Evolutionary conservation across 1,140 invertebrate species (phyloP).

Genomic region (Antheraea mylitta): DNA sequence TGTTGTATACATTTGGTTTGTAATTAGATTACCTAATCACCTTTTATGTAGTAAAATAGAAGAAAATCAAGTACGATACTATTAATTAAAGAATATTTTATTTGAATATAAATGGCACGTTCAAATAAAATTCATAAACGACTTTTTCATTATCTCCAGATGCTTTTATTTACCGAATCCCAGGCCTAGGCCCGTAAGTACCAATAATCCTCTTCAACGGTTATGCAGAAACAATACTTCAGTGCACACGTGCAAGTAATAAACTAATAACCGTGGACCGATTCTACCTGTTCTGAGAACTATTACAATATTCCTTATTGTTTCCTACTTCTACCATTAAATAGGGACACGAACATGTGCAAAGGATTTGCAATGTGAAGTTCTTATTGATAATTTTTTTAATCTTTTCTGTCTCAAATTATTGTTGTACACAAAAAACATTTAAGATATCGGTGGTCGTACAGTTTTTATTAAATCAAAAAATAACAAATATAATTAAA

Average conservation of each 20-base stretch:
- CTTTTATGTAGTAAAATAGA: no score
- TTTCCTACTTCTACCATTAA: constrained; percentile 23
- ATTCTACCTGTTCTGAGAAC: constrained; percentile 52
- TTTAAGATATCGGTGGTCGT: background rate
- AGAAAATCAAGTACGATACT: no score
- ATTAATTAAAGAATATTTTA: background rate
- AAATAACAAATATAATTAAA: background rate
- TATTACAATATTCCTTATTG: constrained; percentile 28
- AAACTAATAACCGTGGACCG: constrained; percentile 40
- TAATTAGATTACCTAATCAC: no score
- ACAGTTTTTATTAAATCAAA: background rate
- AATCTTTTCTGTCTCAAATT: background rate
- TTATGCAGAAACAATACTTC: constrained; percentile 33
- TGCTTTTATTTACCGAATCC: background rate
- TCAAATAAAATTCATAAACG: background rate
- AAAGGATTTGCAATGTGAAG: constrained; percentile 18
- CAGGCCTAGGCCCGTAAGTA: background rate
- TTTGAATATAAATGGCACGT: background rate
- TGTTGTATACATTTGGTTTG: no score
- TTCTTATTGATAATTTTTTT: background rate
- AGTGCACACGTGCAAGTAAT: constrained; percentile 59
- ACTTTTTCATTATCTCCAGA: background rate
- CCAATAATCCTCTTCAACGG: constrained; percentile 11
- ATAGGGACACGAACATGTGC: constrained; percentile 60
- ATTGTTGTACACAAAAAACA: background rate